Conservation (phyloP, 1,140 invertebrate species). For the Apis dorsata region DNA sequence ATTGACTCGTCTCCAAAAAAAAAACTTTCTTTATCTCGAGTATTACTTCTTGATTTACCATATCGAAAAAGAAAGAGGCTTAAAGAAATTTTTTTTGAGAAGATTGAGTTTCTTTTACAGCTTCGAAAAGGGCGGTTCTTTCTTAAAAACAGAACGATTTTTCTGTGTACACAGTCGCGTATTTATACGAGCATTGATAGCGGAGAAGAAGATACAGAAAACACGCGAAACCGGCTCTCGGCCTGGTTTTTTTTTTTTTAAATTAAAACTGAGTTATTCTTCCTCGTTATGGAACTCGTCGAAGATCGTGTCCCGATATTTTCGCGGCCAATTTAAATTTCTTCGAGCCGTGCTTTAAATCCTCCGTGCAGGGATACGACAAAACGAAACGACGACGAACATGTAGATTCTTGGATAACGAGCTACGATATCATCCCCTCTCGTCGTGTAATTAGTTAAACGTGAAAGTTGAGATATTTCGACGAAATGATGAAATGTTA, state of each 20-base stretch:
- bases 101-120: no score
- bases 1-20: background rate
- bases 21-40: background rate
- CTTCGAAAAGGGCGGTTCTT: background rate
- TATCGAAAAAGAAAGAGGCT: no score
- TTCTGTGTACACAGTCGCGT: background rate
- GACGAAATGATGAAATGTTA: no score
- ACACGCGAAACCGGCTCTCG: background rate
- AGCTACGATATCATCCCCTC: background rate
- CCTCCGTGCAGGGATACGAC: background rate
- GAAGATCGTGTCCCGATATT: constrained; percentile 36
- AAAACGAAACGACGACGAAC: background rate
- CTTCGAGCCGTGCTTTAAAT: constrained; percentile 33
- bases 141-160: background rate
- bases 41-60: background rate
- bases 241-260: background rate
- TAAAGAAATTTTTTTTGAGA: background rate
- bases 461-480: background rate
- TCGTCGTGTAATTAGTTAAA: background rate
- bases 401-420: constrained; percentile 22
- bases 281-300: background rate
- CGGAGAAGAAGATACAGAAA: background rate
- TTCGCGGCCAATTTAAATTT: constrained; percentile 45
- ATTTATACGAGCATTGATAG: background rate
- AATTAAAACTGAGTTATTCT: constrained; percentile 44